phyloP scores from a whole-genome alignment of 2,888 invertebrate genomes.

The Fragum fragum region DNA sequence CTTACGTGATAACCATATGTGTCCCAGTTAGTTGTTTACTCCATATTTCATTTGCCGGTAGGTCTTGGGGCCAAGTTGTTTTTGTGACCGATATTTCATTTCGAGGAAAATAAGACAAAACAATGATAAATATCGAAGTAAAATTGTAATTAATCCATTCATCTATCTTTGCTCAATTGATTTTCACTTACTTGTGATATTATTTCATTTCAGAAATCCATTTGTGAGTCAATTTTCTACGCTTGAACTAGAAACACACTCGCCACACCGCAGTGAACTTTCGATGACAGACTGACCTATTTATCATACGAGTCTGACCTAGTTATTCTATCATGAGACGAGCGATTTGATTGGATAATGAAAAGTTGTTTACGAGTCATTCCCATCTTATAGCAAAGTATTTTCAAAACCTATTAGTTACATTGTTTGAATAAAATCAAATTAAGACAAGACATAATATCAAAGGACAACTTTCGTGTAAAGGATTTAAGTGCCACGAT shows the following conservation, averaged over 20 bases:
- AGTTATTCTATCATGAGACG: constrained; percentile 34
- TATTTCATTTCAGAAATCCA: constrained; percentile 8
- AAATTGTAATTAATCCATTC: not conserved
- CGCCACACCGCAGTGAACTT: constrained; percentile 71
- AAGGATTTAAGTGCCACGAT: not conserved
- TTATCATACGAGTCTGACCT: constrained; percentile 71
- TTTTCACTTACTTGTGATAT: constrained; percentile 7
- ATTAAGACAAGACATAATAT: not conserved
- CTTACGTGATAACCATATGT: constrained; percentile 21
- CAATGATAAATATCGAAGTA: not conserved
- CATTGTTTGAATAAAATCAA: not conserved
- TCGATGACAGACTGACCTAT: constrained; percentile 80
- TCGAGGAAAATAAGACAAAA: constrained; percentile 5
- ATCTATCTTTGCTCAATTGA: not conserved
- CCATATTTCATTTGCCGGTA: constrained; percentile 27
- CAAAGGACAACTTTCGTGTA: not conserved
- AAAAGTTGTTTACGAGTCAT: constrained; percentile 60
- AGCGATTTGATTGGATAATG: constrained; percentile 56
- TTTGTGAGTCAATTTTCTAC: not conserved
- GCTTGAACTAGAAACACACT: constrained; percentile 30
- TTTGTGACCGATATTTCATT: constrained; percentile 12
- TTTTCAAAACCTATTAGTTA: not conserved
- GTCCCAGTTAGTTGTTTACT: constrained; percentile 37
- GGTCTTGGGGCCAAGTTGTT: constrained; percentile 3
- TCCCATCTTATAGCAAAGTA: not conserved